A percentile compares a stretch with the other conserved stretches of the same genome.
Evolutionary conservation across 2,113 vertebrate genomes (phyloP).

Genomic region (Cavia porcellus): DNA sequence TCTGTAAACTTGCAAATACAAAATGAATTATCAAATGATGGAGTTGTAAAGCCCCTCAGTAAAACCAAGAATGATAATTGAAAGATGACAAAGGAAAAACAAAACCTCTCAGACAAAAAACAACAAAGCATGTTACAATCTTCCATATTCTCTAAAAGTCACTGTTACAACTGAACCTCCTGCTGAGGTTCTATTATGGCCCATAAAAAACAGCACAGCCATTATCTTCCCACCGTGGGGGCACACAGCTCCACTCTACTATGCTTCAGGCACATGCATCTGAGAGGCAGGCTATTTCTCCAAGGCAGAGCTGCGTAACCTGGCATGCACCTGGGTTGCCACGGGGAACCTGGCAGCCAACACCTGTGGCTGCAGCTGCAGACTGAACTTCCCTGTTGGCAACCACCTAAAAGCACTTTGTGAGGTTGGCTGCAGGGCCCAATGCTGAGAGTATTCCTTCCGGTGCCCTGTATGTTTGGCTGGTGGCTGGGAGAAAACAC

Average conservation of each 20-base stretch:
- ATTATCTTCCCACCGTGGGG: slow-evolving; percentile 49
- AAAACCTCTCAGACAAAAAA: background rate
- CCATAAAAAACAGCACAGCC: slow-evolving; percentile 69
- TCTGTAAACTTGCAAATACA: background rate
- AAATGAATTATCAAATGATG: slow-evolving; percentile 30
- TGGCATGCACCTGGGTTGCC: slow-evolving; percentile 82
- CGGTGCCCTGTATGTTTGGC: slow-evolving; percentile 11
- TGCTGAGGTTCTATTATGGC: slow-evolving; percentile 56
- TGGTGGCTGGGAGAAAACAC: slow-evolving; percentile 48
- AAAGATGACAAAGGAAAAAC: slow-evolving; percentile 30
- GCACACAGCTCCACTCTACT: background rate
- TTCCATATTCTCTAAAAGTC: slow-evolving; percentile 41
- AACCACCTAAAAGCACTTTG: slow-evolving; percentile 72
- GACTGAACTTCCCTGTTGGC: slow-evolving; percentile 69
- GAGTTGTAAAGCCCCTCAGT: background rate
- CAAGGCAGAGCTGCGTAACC: slow-evolving; percentile 70
- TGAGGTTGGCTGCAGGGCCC: slow-evolving; percentile 71
- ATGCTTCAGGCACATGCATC: slow-evolving; percentile 5
- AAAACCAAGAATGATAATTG: slow-evolving; percentile 37
- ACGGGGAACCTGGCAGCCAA: slow-evolving; percentile 77
- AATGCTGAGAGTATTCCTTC: slow-evolving; percentile 10
- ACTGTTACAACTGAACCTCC: background rate
- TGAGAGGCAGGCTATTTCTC: slow-evolving; percentile 30
- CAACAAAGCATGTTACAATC: background rate
- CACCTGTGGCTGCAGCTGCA: slow-evolving; percentile 81